A percentile compares a stretch with the other conserved stretches of the same genome.
These are phyloP conservation scores for Dascillus cervinus DNA, from an alignment of 2,888 invertebrate genomes.

Conservation along the genomic window DNA sequence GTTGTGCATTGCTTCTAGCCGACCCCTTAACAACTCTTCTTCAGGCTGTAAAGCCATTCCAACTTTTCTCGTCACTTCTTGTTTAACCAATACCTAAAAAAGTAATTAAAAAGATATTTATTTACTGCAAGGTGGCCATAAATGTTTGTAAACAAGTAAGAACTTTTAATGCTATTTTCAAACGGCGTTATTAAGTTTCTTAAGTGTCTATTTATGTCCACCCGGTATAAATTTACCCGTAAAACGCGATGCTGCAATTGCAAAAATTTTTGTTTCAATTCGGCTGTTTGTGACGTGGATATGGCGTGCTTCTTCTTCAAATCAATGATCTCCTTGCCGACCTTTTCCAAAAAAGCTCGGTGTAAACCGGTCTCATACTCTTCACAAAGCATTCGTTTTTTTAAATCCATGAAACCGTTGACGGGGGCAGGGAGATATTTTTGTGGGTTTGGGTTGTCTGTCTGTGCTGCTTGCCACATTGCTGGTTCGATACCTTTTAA, in stretches of 20 bases:
- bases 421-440: slow-evolving; percentile 90
- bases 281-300: slow-evolving; percentile 71
- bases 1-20: slow-evolving; percentile 77
- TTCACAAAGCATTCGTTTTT: slow-evolving; percentile 76
- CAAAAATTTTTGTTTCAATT: slow-evolving; percentile 72
- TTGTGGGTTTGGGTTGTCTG: slow-evolving; percentile 89
- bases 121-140: neutral
- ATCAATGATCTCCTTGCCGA: slow-evolving; percentile 67
- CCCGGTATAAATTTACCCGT: slow-evolving; percentile 52
- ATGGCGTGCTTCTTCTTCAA: slow-evolving; percentile 75
- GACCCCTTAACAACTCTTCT: slow-evolving; percentile 82
- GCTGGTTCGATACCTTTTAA: slow-evolving; percentile 87
- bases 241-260: slow-evolving; percentile 78
- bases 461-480: slow-evolving; percentile 93
- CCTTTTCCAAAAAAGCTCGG: slow-evolving; percentile 69
- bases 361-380: slow-evolving; percentile 78
- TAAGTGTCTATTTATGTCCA: too few relatives aligned
- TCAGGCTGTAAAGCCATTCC: slow-evolving; percentile 83
- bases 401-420: slow-evolving; percentile 78
- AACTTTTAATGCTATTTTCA: neutral
- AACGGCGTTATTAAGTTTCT: too few relatives aligned
- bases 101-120: slow-evolving; percentile 9
- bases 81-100: slow-evolving; percentile 71
- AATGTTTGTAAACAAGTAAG: neutral
- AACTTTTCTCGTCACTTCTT: slow-evolving; percentile 81